Conservation (phyloP, 2,113 vertebrate genomes). For the Oplegnathus fasciatus region DNA sequence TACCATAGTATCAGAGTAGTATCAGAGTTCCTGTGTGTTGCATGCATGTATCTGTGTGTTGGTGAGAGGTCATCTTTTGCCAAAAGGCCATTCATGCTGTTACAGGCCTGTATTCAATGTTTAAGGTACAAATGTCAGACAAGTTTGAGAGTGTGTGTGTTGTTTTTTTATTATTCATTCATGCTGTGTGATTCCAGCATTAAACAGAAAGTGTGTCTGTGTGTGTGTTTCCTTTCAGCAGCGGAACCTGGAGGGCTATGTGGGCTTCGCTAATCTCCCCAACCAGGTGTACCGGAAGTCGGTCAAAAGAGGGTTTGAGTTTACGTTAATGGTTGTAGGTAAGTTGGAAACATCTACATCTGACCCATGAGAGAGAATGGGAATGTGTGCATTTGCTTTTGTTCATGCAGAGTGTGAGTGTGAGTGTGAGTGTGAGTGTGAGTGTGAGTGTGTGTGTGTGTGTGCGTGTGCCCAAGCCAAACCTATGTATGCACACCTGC, state of each 20-base stretch:
- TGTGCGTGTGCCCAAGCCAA: neutral
- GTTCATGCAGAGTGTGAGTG: too few relatives aligned
- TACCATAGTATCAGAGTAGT: neutral
- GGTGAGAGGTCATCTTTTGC: neutral
- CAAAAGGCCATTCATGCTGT: neutral
- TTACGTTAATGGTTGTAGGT: conserved; percentile 89
- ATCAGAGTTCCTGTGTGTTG: neutral
- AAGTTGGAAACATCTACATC: conserved; percentile 63
- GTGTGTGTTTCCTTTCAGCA: conserved; percentile 76
- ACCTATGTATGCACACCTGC: conserved; percentile 28
- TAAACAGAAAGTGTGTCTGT: conserved; percentile 19
- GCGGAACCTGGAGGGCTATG: conserved; percentile 87
- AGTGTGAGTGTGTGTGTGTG: neutral
- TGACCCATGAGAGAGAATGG: neutral
- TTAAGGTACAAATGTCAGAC: neutral
- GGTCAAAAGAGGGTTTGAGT: conserved; percentile 87
- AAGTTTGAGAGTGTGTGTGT: neutral
- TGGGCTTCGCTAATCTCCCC: conserved; percentile 87
- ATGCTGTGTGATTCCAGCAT: neutral
- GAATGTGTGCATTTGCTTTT: neutral
- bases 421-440: neutral
- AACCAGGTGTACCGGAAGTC: conserved; percentile 89
- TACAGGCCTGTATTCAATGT: neutral
- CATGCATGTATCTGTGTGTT: neutral
- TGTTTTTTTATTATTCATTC: neutral